Percentiles rank a stretch among this genome's conserved stretches.
Evolutionary conservation across 1,140 invertebrate genomes (phyloP).

Genomic region (Trichonephila inaurata): DNA sequence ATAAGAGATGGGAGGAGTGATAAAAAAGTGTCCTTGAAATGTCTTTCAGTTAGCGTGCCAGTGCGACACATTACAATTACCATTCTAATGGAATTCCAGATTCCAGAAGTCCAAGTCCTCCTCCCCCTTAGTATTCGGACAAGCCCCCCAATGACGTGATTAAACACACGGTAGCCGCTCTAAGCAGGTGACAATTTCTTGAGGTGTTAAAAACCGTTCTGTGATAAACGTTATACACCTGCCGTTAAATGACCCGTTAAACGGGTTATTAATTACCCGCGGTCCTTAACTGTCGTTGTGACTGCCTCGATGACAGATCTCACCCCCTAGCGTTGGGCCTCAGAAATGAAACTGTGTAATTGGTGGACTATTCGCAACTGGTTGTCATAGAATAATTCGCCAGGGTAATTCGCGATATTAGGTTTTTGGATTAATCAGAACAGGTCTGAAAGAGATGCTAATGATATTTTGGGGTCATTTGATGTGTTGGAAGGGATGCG

Average conservation of each 20-base stretch:
- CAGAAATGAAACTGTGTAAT: conserved; percentile 5
- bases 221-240: conserved; percentile 37
- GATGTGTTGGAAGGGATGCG: background rate
- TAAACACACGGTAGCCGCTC: conserved; percentile 53
- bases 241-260: conserved; percentile 61
- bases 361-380: conserved; percentile 3
- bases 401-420: background rate
- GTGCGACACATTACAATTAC: conserved; percentile 55
- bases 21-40: conserved; percentile 3
- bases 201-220: conserved; percentile 40
- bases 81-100: conserved; percentile 54
- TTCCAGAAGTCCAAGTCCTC: conserved; percentile 4
- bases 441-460: background rate
- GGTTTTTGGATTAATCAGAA: conserved; percentile 21
- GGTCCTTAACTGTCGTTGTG: conserved; percentile 62
- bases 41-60: background rate
- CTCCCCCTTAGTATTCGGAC: conserved; percentile 30
- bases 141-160: conserved; percentile 27
- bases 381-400: background rate
- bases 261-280: conserved; percentile 68
- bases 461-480: conserved; percentile 21
- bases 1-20: background rate
- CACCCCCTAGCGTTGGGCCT: conserved; percentile 60
- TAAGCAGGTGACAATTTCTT: conserved; percentile 69
- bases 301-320: conserved; percentile 65